phyloP scores from a whole-genome alignment of 2,113 vertebrate genomes.

The Ranitomeya variabilis region DNA sequence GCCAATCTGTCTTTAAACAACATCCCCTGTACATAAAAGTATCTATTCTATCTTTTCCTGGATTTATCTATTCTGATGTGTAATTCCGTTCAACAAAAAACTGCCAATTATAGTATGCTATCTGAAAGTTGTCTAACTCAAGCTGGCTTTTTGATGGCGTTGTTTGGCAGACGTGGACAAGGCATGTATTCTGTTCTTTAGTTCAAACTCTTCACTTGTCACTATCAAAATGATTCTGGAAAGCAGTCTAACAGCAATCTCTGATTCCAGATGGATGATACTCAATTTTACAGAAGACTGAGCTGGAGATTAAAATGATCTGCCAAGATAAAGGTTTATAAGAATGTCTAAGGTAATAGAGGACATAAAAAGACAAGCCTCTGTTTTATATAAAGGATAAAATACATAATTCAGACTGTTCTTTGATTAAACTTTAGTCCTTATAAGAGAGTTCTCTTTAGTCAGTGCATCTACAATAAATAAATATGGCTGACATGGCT shows the following conservation, averaged over 20 bases:
- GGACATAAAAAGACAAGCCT: constrained; percentile 9
- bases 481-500: not conserved
- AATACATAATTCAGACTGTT: not conserved
- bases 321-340: constrained; percentile 29
- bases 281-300: constrained; percentile 30
- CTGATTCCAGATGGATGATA: constrained; percentile 35
- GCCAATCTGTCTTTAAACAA: not conserved
- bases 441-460: not conserved
- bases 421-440: not conserved
- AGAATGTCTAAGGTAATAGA: not conserved
- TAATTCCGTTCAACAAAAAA: not conserved
- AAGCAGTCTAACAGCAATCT: constrained; percentile 14
- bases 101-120: not conserved
- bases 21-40: not conserved
- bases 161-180: constrained; percentile 1
- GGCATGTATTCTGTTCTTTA: not conserved
- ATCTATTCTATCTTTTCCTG: not conserved
- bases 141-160: constrained; percentile 16
- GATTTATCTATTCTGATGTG: not conserved
- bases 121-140: not conserved
- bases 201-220: constrained; percentile 34
- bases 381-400: not conserved
- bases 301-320: constrained; percentile 35
- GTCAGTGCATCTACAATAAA: not conserved
- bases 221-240: constrained; percentile 30